phyloP scores from a whole-genome alignment of 2,888 invertebrate genomes.

The Mantis religiosa region DNA sequence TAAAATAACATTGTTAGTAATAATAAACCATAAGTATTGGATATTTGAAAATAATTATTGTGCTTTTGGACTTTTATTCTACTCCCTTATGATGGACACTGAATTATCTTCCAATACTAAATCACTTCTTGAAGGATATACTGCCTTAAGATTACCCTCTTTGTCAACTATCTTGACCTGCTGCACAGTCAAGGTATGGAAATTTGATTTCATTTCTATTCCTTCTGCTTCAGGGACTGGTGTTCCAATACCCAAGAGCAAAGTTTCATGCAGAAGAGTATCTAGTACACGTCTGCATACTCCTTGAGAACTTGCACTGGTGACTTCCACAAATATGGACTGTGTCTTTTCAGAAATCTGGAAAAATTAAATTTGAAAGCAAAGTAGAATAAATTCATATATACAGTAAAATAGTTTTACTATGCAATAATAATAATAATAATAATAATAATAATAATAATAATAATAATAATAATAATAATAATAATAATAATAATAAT shows the following conservation, averaged over 20 bases:
- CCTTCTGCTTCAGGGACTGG: constrained; percentile 37
- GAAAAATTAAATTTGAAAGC: constrained; percentile 31
- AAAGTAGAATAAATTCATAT: constrained; percentile 1
- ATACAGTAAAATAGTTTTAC: too few relatives aligned
- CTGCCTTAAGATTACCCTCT: constrained; percentile 66
- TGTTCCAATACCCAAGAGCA: constrained; percentile 50
- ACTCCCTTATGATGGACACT: constrained; percentile 6
- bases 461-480: too few relatives aligned
- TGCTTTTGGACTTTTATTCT: background rate
- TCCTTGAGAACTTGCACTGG: constrained; percentile 61
- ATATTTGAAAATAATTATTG: background rate
- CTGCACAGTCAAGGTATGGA: constrained; percentile 48
- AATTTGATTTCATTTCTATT: constrained; percentile 22
- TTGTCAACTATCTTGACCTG: constrained; percentile 67
- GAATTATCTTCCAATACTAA: constrained; percentile 51
- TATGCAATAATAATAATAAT: too few relatives aligned
- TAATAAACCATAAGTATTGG: background rate
- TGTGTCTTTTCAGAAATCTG: constrained; percentile 65
- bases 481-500: too few relatives aligned
- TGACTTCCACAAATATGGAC: constrained; percentile 70
- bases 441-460: too few relatives aligned
- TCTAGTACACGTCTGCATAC: constrained; percentile 66
- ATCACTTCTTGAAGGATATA: constrained; percentile 76
- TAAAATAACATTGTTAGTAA: background rate
- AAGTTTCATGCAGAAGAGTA: constrained; percentile 59